These are phyloP conservation scores for Dipus sagitta DNA, from an alignment of 2,797 vertebrate species.

Conservation along the genomic window DNA sequence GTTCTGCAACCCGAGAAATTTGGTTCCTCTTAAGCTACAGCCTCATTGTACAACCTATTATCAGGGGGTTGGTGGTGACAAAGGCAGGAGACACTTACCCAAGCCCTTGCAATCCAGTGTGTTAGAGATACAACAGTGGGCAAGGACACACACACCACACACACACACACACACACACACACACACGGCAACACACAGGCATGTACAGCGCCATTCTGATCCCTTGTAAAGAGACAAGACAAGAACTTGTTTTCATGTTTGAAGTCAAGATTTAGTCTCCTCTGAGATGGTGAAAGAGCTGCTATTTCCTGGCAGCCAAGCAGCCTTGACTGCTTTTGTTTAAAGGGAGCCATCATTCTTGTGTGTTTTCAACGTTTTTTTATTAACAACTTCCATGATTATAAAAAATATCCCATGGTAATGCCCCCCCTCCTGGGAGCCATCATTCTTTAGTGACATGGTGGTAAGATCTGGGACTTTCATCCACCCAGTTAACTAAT, in stretches of 20 bases:
- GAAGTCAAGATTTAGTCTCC: not conserved
- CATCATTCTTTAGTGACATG: not conserved
- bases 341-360: not conserved
- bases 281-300: not conserved
- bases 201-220: too few relatives aligned
- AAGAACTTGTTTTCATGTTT: too few relatives aligned
- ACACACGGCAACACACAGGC: too few relatives aligned
- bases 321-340: not conserved
- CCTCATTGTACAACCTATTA: not conserved
- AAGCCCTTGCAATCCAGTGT: not conserved
- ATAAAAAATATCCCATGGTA: too few relatives aligned
- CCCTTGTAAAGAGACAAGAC: too few relatives aligned
- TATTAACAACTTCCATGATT: too few relatives aligned
- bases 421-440: too few relatives aligned
- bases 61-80: not conserved
- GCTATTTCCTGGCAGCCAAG: not conserved
- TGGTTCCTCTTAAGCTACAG: not conserved
- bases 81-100: not conserved
- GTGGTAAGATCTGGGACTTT: not conserved
- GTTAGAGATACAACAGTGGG: not conserved
- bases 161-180: too few relatives aligned
- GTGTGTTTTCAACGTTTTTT: too few relatives aligned
- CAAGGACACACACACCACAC: not conserved
- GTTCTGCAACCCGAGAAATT: not conserved
- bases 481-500: not conserved